Conservation (phyloP, 2,888 invertebrate genomes). For the Crossocerus cetratus region DNA sequence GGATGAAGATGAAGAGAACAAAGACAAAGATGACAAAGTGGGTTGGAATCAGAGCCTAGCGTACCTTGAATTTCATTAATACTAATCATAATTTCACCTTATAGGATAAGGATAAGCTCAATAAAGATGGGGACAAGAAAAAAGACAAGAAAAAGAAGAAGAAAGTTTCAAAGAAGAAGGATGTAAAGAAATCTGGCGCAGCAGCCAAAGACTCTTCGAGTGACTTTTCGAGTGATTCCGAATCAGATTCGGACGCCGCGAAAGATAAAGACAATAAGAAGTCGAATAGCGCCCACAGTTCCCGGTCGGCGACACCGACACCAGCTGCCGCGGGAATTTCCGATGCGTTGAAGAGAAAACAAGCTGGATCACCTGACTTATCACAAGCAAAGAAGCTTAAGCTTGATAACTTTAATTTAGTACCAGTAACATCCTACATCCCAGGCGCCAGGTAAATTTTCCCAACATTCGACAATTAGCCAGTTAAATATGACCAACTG, state of each 20-base stretch:
- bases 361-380: conserved; percentile 76
- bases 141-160: conserved; percentile 75
- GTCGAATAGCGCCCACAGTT: conserved; percentile 79
- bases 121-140: conserved; percentile 75
- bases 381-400: conserved; percentile 79
- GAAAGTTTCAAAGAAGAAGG: conserved; percentile 71
- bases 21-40: conserved; percentile 81
- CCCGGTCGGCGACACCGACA: conserved; percentile 77
- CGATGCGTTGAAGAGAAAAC: conserved; percentile 68
- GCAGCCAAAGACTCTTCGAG: conserved; percentile 72
- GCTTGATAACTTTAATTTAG: conserved; percentile 76
- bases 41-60: not conserved
- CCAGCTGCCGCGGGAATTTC: conserved; percentile 74
- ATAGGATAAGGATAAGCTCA: conserved; percentile 77
- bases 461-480: too few species aligned
- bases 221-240: conserved; percentile 72
- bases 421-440: conserved; percentile 76
- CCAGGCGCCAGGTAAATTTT: conserved; percentile 77
- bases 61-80: not conserved
- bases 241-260: conserved; percentile 67
- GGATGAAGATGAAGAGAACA: conserved; percentile 81
- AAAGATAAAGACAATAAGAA: conserved; percentile 77
- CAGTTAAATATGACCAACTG: too few species aligned
- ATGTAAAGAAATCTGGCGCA: conserved; percentile 60
- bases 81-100: conserved; percentile 2